These are phyloP conservation scores for Oryctes rhinoceros DNA, from an alignment of 1,140 invertebrate genomes.

Conservation along the genomic window DNA sequence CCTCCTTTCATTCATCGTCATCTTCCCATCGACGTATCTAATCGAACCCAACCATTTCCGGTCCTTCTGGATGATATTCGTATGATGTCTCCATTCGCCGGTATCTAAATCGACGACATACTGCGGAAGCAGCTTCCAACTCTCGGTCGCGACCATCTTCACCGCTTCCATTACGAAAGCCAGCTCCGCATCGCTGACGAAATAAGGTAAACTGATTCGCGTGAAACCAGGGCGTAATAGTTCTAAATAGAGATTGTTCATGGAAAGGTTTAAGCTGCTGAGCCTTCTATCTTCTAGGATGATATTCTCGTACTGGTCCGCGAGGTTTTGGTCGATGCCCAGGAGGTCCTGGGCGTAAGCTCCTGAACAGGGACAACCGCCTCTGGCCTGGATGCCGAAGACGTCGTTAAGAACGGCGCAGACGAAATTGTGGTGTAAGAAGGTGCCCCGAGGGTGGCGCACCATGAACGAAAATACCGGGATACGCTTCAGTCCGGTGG, in stretches of 20 bases:
- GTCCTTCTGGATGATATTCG: constrained; percentile 80
- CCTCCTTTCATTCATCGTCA: constrained; percentile 74
- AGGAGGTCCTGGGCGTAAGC: constrained; percentile 85
- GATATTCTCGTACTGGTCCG: constrained; percentile 79
- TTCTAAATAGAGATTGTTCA: constrained; percentile 73
- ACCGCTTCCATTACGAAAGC: constrained; percentile 86
- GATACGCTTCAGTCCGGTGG: constrained; percentile 70
- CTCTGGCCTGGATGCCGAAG: constrained; percentile 89
- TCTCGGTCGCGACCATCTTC: constrained; percentile 87
- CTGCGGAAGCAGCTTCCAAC: constrained; percentile 89
- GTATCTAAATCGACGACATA: constrained; percentile 87
- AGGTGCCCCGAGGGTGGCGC: constrained; percentile 79
- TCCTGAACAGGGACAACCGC: constrained; percentile 85
- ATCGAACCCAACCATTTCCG: constrained; percentile 84
- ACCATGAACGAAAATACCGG: constrained; percentile 90
- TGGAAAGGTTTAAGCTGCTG: constrained; percentile 69
- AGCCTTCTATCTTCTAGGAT: constrained; percentile 75
- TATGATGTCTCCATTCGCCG: constrained; percentile 88
- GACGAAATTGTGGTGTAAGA: constrained; percentile 91
- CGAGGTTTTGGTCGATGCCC: constrained; percentile 80
- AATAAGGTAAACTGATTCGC: constrained; percentile 85
- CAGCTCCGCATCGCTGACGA: constrained; percentile 80
- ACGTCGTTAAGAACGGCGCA: constrained; percentile 89
- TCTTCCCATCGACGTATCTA: constrained; percentile 78
- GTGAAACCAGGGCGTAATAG: constrained; percentile 87